These are phyloP conservation scores for Pollenia griseotomentosa DNA, from an alignment of 2,888 invertebrate genomes.

Conservation along the genomic window DNA sequence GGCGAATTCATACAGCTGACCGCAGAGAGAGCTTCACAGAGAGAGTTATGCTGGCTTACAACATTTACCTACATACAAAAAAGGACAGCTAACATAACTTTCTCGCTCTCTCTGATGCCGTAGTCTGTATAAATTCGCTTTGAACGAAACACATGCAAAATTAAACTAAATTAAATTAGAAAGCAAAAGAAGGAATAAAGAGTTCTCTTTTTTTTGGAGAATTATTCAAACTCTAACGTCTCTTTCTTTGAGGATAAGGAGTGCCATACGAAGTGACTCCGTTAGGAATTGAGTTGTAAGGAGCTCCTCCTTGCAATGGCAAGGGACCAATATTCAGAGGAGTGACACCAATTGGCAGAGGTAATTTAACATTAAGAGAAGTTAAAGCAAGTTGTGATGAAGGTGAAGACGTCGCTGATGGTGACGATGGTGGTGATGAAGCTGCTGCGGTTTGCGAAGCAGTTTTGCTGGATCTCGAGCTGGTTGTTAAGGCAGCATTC, in stretches of 20 bases:
- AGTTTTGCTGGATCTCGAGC: slow-evolving; percentile 15
- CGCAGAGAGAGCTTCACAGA: too few relatives aligned
- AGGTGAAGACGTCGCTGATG: slow-evolving; percentile 23
- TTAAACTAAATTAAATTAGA: slow-evolving; percentile 59
- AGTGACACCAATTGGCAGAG: slow-evolving; percentile 79
- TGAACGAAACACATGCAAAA: slow-evolving; percentile 7
- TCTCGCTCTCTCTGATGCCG: too few relatives aligned
- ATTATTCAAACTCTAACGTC: slow-evolving; percentile 29
- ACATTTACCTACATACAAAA: too few relatives aligned
- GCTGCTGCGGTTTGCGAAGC: background rate
- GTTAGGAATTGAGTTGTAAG: slow-evolving; percentile 78
- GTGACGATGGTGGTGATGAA: background rate
- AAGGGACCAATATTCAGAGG: slow-evolving; percentile 79
- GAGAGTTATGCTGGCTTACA: too few relatives aligned
- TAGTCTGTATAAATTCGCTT: too few relatives aligned
- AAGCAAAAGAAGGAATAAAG: slow-evolving; percentile 32
- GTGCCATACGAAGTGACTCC: slow-evolving; percentile 81
- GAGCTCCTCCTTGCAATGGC: slow-evolving; percentile 80
- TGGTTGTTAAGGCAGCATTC: slow-evolving; percentile 11
- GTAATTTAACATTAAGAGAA: slow-evolving; percentile 80
- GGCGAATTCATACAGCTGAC: too few relatives aligned
- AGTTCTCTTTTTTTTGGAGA: slow-evolving; percentile 3
- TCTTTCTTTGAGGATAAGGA: slow-evolving; percentile 77
- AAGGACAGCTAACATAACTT: too few relatives aligned
- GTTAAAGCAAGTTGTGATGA: slow-evolving; percentile 25